These are phyloP conservation scores for Agelas oroides DNA, from an alignment of 37 sponge, comb jelly and placozoan genomes.

Conservation along the genomic window DNA sequence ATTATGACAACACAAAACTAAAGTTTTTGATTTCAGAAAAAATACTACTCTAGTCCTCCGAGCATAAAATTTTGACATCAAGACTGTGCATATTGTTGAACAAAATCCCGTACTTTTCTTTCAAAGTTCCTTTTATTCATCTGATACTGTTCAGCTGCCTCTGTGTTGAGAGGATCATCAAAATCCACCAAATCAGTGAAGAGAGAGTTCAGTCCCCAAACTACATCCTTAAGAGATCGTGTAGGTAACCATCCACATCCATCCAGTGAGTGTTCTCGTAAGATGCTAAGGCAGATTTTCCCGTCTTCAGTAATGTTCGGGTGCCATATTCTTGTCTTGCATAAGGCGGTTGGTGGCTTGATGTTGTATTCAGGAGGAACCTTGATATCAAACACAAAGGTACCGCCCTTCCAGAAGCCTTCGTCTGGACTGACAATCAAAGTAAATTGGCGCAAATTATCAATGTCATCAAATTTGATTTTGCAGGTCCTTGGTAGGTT, in stretches of 20 bases:
- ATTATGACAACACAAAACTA: too few relatives aligned
- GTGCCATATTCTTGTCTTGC: constrained; percentile 84
- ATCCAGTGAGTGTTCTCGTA: constrained; percentile 76
- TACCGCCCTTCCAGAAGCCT: constrained; percentile 85
- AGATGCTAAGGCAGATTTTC: constrained; percentile 82
- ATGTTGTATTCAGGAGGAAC: constrained; percentile 82
- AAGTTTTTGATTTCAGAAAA: too few relatives aligned
- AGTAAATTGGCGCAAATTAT: constrained; percentile 72
- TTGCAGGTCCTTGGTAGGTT: constrained; percentile 62
- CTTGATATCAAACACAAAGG: constrained; percentile 63
- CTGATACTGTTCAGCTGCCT: constrained; percentile 73
- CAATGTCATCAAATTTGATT: constrained; percentile 62
- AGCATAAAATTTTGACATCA: too few relatives aligned
- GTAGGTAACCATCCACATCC: constrained; percentile 86
- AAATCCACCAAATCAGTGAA: constrained; percentile 83
- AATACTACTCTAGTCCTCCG: too few relatives aligned
- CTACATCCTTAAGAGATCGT: constrained; percentile 81
- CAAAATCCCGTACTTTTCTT: constrained; percentile 65
- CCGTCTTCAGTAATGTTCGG: constrained; percentile 90
- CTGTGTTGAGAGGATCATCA: constrained; percentile 82
- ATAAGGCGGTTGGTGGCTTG: constrained; percentile 64
- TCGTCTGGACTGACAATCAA: constrained; percentile 71
- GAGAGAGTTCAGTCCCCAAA: constrained; percentile 78
- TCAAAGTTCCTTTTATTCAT: constrained; percentile 45
- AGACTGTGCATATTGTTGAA: constrained; percentile 35